These are phyloP conservation scores for Amphipyra tragopoginis DNA, from an alignment of 2,888 invertebrate species.

Conservation along the genomic window DNA sequence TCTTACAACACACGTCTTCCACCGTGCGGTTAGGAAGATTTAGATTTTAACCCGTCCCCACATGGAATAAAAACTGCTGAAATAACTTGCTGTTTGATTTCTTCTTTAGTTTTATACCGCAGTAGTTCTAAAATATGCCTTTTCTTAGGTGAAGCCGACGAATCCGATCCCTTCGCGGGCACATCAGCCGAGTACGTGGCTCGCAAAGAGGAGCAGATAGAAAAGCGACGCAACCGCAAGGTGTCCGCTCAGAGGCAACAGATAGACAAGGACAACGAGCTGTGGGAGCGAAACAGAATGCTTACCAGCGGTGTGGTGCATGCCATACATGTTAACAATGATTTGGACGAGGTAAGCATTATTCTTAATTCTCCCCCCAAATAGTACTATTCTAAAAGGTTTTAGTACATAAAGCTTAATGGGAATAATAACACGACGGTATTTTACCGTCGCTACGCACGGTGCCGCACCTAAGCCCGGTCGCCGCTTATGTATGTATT, in stretches of 20 bases:
- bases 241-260: constrained; percentile 98
- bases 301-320: constrained; percentile 98
- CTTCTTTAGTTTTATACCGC: background rate
- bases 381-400: too few species aligned
- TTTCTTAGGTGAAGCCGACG: constrained; percentile 93
- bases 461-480: too few species aligned
- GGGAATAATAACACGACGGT: too few species aligned
- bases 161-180: constrained; percentile 97
- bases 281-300: constrained; percentile 99
- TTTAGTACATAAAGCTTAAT: too few species aligned
- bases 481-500: too few species aligned
- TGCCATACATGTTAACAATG: constrained; percentile 96
- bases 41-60: too few species aligned
- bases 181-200: constrained; percentile 97
- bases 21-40: too few species aligned
- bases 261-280: constrained; percentile 99
- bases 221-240: constrained; percentile 96
- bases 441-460: too few species aligned
- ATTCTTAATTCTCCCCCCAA: background rate
- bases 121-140: background rate
- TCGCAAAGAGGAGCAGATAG: constrained; percentile 97
- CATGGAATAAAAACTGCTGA: too few species aligned
- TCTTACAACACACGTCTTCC: too few species aligned
- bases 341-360: constrained; percentile 94
- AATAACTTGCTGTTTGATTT: too few species aligned